Evolutionary conservation across 2,888 invertebrate species (phyloP), one percentile per base, ranked within the genome.

Genomic region (Hypercompe scribonia): DNA sequence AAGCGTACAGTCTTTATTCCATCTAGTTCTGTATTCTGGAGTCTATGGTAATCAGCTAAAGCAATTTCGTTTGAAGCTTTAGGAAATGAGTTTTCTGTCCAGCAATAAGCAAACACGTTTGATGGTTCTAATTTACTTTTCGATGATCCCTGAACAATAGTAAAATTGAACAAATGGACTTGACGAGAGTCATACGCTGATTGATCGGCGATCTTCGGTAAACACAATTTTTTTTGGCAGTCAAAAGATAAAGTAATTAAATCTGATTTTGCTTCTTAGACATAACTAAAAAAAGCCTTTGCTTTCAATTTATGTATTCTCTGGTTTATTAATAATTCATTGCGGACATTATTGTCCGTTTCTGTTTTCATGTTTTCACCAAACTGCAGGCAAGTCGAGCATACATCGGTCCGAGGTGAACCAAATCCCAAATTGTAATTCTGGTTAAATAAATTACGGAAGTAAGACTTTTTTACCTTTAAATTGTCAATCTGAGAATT

Each of bases 171-270:
- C 63, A 63, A 63, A 63, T 63, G 33, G 63, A 77, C 15, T 88
- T 90, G 90, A 28, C 87, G 78, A 46, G 82, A 79, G 80, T 87
- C 90, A 73, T 90, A 90, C 10, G 86, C 81, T 28, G 85, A 69
- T 78, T 90, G 88, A 73, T 90, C 90, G 5, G 89, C 87, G 34
- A 89, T 75, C 24, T 65, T 39, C 11, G 39, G 39, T 39, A 39
- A 39, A 39, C 39, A 50, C 21, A 50, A 50, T 21, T 67, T 70
- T 75, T 67, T 72, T 74, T 70, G 71, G 71, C 73, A 76, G 39
- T 73, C 68, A 73, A 76, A 74, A 68, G 65, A 74, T 54, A 77
- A 72, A 28, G 68, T 73, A 58, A 66, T 50, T 64, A 74, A 39
- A 67, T 71, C 69, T 58, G 58, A 54, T 69, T 54, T 67, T 28